Evolutionary conservation across 1,140 invertebrate species (phyloP), one percentile per base, ranked within the genome.

Genomic region (Drosophila equinoxialis): DNA sequence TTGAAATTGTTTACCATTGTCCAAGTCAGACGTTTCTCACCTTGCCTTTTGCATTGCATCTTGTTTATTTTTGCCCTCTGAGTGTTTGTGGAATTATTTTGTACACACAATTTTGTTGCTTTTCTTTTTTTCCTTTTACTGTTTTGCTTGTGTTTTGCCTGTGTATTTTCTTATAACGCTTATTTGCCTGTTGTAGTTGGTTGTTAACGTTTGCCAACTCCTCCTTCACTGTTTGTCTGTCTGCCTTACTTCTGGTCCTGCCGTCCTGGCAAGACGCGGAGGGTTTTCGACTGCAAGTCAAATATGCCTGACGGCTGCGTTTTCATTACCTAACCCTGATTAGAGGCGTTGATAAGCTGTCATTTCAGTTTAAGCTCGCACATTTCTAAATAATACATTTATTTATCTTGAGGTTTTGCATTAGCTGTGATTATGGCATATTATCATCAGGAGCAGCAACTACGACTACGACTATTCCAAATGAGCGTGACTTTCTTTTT

Each of bases 31-130:
- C 8, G 8, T n/a, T 30, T 59, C 63, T 35, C 70, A 87, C 79
- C 75, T 85, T 85, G 68, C 69, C 71, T 71, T 41, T 14, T 51
- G 45, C 14, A 37, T 17, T 57, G 68, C 57, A 65, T 33, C 70
- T 80, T 87, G 83, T 83, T 87, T 87, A 87, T 87, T 83, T 89
- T 83, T 77, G 55, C 74, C 67, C 63, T 80, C 73, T 74, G 77
- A 30, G 30, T 30, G 30, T 30, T 83, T 89, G 68, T 65, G 73
- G 70, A 87, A 87, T 87, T 87, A 89, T 87, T 87, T 83, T 83
- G 80, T 89, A 77, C 77, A 83, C 83, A 86, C 71, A 37, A 10
- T 83, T 83, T 82, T 85, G 74, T 85, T 33, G 65, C 37, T 57
- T 68, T 73, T 54, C 66, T 14, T 51, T 65, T 65, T 71, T 41